Evolutionary conservation across 2,888 invertebrate genomes (phyloP).

Genomic region (Leistus spinibarbis): DNA sequence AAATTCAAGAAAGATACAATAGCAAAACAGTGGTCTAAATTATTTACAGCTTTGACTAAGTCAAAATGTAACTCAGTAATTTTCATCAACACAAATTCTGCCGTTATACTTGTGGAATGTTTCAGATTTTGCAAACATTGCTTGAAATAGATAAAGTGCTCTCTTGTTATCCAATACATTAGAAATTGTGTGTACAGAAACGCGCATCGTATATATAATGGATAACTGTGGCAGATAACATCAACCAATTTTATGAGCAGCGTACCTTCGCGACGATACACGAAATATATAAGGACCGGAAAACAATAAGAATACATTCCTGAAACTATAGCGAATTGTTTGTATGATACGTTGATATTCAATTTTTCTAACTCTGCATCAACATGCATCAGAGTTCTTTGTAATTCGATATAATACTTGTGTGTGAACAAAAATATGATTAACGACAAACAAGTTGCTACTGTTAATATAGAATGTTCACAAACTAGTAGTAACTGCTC

Average conservation of each 20-base stretch:
- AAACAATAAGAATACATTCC: neutral
- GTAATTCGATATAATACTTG: neutral
- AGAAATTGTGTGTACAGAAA: neutral
- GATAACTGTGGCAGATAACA: neutral
- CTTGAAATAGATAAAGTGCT: neutral
- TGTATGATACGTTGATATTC: neutral
- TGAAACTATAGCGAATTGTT: neutral
- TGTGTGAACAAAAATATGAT: neutral
- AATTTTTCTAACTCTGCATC: neutral
- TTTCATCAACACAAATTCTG: neutral
- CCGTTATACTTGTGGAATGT: neutral
- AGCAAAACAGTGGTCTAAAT: neutral
- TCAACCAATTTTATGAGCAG: neutral
- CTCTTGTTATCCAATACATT: neutral
- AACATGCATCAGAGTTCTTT: neutral
- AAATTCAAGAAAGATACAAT: neutral
- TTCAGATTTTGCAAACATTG: neutral
- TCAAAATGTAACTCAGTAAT: neutral
- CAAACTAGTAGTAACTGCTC: neutral
- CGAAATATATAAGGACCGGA: neutral
- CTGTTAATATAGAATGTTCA: neutral
- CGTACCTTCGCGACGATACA: neutral
- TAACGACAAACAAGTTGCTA: neutral
- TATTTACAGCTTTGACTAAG: neutral
- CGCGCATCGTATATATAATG: neutral